These are phyloP conservation scores for Halesus radiatus DNA, from an alignment of 1,140 invertebrate genomes.

Conservation along the genomic window DNA sequence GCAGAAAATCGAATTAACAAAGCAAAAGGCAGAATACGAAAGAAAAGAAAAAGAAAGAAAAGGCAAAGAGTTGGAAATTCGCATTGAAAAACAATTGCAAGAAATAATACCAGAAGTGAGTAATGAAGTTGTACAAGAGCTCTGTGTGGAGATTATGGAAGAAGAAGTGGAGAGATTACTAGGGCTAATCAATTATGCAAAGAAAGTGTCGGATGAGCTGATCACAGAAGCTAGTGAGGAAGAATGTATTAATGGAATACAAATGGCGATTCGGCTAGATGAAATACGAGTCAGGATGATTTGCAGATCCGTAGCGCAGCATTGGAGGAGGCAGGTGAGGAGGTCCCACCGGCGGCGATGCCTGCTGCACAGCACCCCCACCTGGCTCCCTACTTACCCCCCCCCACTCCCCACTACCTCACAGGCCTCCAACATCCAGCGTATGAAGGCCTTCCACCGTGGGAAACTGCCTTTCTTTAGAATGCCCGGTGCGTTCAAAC, in stretches of 20 bases:
- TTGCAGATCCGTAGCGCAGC: conserved; percentile 62
- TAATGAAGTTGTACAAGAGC: conserved; percentile 65
- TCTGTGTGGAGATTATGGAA: conserved; percentile 61
- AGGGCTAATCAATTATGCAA: conserved; percentile 63
- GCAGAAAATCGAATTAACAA: conserved; percentile 57
- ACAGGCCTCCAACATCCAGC: conserved; percentile 69
- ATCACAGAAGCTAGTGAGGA: conserved; percentile 67
- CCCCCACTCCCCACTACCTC: conserved; percentile 66
- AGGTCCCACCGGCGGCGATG: conserved; percentile 68
- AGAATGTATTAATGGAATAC: conserved; percentile 68
- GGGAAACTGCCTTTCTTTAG: conserved; percentile 65
- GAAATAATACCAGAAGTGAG: conserved; percentile 61
- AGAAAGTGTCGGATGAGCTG: conserved; percentile 66
- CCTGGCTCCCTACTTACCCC: conserved; percentile 72
- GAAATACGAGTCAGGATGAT: conserved; percentile 62
- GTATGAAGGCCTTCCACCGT: conserved; percentile 71
- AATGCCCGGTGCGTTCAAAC: conserved; percentile 60
- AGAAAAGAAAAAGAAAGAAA: conserved; percentile 60
- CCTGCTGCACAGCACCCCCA: conserved; percentile 73
- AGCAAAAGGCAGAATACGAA: conserved; percentile 61
- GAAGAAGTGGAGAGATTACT: conserved; percentile 64
- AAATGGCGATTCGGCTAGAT: conserved; percentile 62
- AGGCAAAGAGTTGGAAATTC: conserved; percentile 63
- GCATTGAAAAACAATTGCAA: conserved; percentile 63
- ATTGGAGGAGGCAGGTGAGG: conserved; percentile 65